Percentiles rank a stretch among this genome's conserved stretches.
phyloP scores from a whole-genome alignment of 2,113 vertebrate genomes.

The Myotis lucifugus region DNA sequence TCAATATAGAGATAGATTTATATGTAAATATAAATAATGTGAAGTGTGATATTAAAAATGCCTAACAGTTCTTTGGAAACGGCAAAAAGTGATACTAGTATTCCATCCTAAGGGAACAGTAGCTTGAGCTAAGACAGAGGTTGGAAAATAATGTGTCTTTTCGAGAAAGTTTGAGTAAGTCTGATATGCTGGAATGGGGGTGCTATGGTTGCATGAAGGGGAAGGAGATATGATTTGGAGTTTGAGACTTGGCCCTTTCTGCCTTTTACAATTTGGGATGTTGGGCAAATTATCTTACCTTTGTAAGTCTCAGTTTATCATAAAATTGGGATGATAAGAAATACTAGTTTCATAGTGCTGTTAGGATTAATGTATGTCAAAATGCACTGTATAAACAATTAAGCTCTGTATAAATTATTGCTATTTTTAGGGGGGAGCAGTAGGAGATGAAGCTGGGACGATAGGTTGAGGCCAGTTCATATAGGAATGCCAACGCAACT shows the following conservation, averaged over 20 bases:
- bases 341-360: neutral
- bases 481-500: neutral
- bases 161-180: neutral
- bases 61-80: neutral
- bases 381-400: neutral
- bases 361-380: constrained; percentile 42
- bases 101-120: neutral
- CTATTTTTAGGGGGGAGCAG: neutral
- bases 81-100: neutral
- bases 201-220: neutral
- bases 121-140: constrained; percentile 8
- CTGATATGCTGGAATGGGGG: neutral
- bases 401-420: neutral
- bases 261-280: constrained; percentile 24
- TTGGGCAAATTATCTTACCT: constrained; percentile 2
- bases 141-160: neutral
- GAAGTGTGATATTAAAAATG: constrained; percentile 12
- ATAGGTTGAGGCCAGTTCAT: neutral
- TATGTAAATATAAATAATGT: constrained; percentile 8
- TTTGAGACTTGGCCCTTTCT: constrained; percentile 28
- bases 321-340: constrained; percentile 23
- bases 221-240: neutral
- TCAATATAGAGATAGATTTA: neutral
- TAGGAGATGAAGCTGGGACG: neutral
- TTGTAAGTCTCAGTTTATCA: constrained; percentile 36